These are phyloP conservation scores for Pimpla rufipes DNA, from an alignment of 2,888 invertebrate species.

Conservation along the genomic window DNA sequence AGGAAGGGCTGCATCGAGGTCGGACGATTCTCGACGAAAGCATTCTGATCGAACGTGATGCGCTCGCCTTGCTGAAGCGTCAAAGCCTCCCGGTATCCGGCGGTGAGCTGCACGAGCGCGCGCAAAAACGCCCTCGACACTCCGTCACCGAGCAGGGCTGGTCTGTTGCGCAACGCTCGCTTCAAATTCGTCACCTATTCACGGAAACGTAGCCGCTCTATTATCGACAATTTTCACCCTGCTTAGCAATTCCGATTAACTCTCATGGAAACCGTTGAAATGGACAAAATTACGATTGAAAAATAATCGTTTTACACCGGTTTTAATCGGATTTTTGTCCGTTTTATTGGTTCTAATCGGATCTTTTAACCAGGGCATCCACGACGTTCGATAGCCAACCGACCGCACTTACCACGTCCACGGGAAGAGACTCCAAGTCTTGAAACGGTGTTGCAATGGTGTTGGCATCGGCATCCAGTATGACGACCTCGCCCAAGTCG, in stretches of 20 bases:
- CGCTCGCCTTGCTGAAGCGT: slow-evolving; percentile 90
- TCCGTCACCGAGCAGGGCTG: slow-evolving; percentile 94
- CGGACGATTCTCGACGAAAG: slow-evolving; percentile 95
- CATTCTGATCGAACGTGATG: slow-evolving; percentile 94
- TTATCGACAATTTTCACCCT: slow-evolving; percentile 10
- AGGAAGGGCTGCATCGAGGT: slow-evolving; percentile 95
- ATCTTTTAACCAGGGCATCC: no score
- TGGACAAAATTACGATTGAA: neutral
- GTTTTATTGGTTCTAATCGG: no score
- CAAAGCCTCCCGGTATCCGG: slow-evolving; percentile 96
- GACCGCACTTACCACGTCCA: slow-evolving; percentile 91
- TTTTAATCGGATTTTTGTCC: no score
- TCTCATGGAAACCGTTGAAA: neutral
- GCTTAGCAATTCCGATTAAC: neutral
- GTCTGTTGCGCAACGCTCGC: slow-evolving; percentile 91
- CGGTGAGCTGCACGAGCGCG: slow-evolving; percentile 96
- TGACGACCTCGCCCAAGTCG: slow-evolving; percentile 97
- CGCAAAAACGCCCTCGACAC: slow-evolving; percentile 96
- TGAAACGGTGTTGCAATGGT: slow-evolving; percentile 94
- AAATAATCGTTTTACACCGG: no score
- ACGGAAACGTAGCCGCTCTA: slow-evolving; percentile 76
- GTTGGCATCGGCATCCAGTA: slow-evolving; percentile 97
- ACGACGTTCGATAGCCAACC: slow-evolving; percentile 18
- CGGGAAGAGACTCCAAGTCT: slow-evolving; percentile 95
- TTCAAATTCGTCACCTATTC: slow-evolving; percentile 90